Conservation (phyloP, 2,797 vertebrate species). For the Rhinogobio ventralis region DNA sequence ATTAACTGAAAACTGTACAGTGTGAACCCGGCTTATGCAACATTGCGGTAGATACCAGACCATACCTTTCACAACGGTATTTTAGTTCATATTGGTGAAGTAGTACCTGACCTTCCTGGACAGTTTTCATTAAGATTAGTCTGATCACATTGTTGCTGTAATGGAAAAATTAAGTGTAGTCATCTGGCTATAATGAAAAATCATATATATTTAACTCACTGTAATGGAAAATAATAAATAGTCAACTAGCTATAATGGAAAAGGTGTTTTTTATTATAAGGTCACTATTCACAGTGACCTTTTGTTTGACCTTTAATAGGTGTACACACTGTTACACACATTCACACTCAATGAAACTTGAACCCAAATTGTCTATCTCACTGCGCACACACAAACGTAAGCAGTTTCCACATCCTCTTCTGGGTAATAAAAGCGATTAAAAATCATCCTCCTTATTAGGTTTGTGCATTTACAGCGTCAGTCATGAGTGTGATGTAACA, state of each 20-base stretch:
- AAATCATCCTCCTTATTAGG: constrained; percentile 49
- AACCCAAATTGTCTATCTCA: constrained; percentile 10
- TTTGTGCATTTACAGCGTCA: constrained; percentile 17
- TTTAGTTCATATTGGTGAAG: background rate
- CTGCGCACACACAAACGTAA: constrained; percentile 19
- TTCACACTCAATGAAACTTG: constrained; percentile 13
- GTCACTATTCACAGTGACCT: constrained; percentile 35
- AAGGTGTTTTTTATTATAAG: constrained; percentile 4
- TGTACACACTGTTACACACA: constrained; percentile 6
- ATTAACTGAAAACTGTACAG: background rate
- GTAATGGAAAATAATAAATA: background rate
- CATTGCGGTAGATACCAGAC: background rate
- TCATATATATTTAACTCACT: background rate
- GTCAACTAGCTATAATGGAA: background rate
- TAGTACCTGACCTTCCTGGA: background rate
- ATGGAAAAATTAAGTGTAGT: background rate
- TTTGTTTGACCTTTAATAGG: constrained; percentile 16
- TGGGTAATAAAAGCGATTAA: constrained; percentile 51
- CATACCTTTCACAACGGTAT: background rate
- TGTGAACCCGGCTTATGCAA: background rate
- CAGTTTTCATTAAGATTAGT: background rate
- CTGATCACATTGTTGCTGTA: background rate
- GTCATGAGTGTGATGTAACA: constrained; percentile 5
- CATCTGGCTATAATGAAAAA: background rate
- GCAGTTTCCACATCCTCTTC: constrained; percentile 16